Evolutionary conservation across 2,797 vertebrate species (phyloP).

Genomic region (Lacerta viridis): DNA sequence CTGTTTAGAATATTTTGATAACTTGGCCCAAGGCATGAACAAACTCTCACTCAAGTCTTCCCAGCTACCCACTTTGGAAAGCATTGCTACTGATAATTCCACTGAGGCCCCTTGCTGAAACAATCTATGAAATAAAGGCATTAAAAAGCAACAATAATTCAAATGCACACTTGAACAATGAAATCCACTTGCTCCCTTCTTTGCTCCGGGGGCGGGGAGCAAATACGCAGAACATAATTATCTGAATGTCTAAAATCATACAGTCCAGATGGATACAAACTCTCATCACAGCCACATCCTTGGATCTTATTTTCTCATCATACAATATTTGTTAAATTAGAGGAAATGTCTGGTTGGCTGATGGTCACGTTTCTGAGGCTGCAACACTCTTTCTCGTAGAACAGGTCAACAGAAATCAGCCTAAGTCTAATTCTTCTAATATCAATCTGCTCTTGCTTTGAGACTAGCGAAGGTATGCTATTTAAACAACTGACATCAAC

Average conservation of each 20-base stretch:
- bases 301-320: slow-evolving; percentile 53
- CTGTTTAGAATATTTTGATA: slow-evolving; percentile 15
- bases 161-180: not conserved
- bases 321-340: slow-evolving; percentile 35
- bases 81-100: slow-evolving; percentile 15
- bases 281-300: slow-evolving; percentile 16
- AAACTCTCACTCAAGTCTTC: slow-evolving; percentile 37
- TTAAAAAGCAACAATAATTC: not conserved
- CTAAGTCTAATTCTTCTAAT: not conserved
- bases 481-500: not conserved
- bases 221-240: slow-evolving; percentile 49
- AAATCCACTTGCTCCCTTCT: slow-evolving; percentile 7
- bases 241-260: slow-evolving; percentile 43
- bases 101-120: not conserved
- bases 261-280: slow-evolving; percentile 39
- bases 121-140: not conserved
- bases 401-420: not conserved
- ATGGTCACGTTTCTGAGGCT: slow-evolving; percentile 21
- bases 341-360: not conserved
- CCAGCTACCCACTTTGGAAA: slow-evolving; percentile 4
- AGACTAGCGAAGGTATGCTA: not conserved
- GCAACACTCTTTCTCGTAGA: not conserved
- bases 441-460: not conserved
- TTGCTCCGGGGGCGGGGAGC: slow-evolving; percentile 32
- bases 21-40: slow-evolving; percentile 7